A percentile compares a stretch with the other conserved stretches of the same genome.
phyloP scores from a whole-genome alignment of 2,888 invertebrate species.

The Chelonus formosanus region DNA sequence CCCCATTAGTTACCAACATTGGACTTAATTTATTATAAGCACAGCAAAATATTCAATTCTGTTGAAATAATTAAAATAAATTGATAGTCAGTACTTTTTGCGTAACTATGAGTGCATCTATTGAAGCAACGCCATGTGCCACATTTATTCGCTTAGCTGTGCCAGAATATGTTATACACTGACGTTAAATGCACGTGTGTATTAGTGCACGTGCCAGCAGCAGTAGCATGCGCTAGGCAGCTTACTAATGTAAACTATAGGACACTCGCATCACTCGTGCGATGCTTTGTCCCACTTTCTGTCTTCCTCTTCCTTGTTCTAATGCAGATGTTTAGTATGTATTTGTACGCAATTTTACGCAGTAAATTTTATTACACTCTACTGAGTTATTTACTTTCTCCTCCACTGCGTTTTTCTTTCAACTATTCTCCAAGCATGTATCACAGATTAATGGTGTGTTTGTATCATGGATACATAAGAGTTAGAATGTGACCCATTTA shows the following conservation, averaged over 20 bases:
- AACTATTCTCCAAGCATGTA: too few species aligned
- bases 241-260: conserved; percentile 16
- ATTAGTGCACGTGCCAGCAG: conserved; percentile 56
- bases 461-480: neutral
- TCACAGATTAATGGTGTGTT: neutral
- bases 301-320: conserved; percentile 39
- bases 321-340: conserved; percentile 21
- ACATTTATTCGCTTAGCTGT: conserved; percentile 34
- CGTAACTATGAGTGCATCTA: conserved; percentile 2
- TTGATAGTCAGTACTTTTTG: too few species aligned
- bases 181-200: conserved; percentile 39
- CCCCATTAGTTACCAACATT: neutral
- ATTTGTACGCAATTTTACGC: conserved; percentile 4
- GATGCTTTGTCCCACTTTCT: conserved; percentile 62
- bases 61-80: too few species aligned
- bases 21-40: too few species aligned
- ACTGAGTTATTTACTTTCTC: too few species aligned
- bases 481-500: conserved; percentile 36
- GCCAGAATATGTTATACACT: neutral
- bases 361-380: too few species aligned
- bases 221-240: conserved; percentile 30
- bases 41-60: too few species aligned
- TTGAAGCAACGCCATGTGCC: conserved; percentile 33
- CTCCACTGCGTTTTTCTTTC: too few species aligned
- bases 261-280: conserved; percentile 45